phyloP scores from a whole-genome alignment of 2,888 invertebrate genomes.

The Drosophila nr. perissopoda region DNA sequence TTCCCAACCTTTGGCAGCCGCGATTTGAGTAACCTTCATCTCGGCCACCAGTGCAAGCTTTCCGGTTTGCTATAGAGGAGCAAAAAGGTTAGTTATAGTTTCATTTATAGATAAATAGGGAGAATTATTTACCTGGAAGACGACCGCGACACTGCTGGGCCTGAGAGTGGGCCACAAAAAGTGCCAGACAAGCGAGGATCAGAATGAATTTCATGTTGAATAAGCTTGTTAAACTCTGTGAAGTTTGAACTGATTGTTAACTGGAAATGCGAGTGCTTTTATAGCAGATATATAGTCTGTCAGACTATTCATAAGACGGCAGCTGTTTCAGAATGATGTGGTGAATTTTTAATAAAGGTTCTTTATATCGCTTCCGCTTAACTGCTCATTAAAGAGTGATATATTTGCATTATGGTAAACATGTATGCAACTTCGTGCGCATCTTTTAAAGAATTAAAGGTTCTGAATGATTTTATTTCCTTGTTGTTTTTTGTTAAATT shows the following conservation, averaged over 20 bases:
- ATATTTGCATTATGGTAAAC: neutral
- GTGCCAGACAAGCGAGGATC: constrained; percentile 24
- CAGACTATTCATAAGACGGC: neutral
- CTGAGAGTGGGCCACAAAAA: constrained; percentile 25
- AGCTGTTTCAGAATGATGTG: neutral
- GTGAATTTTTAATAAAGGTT: neutral
- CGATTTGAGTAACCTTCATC: neutral
- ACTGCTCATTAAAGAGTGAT: neutral
- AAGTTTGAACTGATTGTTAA: constrained; percentile 23
- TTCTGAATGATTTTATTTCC: neutral
- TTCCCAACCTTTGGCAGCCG: neutral
- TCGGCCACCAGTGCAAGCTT: neutral
- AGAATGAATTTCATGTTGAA: constrained; percentile 43
- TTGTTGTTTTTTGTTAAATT: neutral
- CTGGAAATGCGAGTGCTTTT: neutral
- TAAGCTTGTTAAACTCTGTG: neutral
- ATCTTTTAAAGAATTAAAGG: neutral
- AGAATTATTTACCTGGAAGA: neutral
- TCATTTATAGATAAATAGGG: neutral
- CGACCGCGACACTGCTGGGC: constrained; percentile 17
- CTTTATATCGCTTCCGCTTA: neutral
- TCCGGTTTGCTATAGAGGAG: neutral
- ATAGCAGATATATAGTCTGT: constrained; percentile 1
- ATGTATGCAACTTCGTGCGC: neutral
- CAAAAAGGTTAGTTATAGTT: neutral